Percentiles rank a stretch among this genome's conserved stretches.
These are phyloP conservation scores for Sarcophilus harrisii DNA, from an alignment of 2,797 vertebrate genomes.

Conservation along the genomic window DNA sequence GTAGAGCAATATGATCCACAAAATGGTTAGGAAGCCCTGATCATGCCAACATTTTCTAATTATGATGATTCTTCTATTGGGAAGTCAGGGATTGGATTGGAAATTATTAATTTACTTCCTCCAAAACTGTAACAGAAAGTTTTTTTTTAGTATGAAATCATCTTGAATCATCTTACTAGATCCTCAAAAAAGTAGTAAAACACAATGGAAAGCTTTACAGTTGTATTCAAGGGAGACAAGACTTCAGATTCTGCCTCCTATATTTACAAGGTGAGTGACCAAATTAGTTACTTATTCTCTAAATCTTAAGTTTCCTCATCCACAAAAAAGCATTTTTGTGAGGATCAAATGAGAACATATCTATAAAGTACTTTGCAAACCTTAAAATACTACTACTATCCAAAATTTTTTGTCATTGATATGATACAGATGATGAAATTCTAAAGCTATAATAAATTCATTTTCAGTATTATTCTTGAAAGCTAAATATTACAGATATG, in stretches of 20 bases:
- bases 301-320: background rate
- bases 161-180: too few relatives aligned
- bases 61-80: background rate
- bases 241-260: background rate
- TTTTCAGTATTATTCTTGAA: conserved; percentile 27
- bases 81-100: background rate
- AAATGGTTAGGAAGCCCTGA: background rate
- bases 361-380: background rate
- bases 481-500: background rate
- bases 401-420: background rate
- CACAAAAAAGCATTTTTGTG: background rate
- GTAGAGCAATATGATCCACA: background rate
- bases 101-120: background rate
- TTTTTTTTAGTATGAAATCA: too few relatives aligned
- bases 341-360: background rate
- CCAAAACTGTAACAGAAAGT: too few relatives aligned
- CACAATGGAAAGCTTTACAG: too few relatives aligned
- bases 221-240: too few relatives aligned
- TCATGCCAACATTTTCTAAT: background rate
- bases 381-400: background rate
- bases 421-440: background rate
- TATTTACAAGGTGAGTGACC: background rate
- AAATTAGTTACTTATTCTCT: background rate
- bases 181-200: too few relatives aligned
- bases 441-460: conserved; percentile 27